phyloP scores from a whole-genome alignment of 2,888 invertebrate species.

The Elmis aenea region DNA sequence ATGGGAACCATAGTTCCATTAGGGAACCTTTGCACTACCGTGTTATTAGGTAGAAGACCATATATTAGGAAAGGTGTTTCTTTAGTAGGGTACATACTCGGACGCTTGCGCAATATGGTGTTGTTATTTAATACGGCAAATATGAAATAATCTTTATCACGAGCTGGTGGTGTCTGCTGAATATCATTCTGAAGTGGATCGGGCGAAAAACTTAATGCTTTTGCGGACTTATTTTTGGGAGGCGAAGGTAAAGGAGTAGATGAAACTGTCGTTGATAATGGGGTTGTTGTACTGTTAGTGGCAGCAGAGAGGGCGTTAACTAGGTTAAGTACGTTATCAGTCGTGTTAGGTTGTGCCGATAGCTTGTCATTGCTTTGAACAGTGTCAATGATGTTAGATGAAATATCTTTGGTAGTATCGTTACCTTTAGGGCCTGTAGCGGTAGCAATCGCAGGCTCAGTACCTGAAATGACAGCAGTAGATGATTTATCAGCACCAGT shows the following conservation, averaged over 20 bases:
- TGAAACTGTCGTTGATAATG: not conserved
- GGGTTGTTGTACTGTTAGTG: slow-evolving; percentile 12
- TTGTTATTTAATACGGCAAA: slow-evolving; percentile 75
- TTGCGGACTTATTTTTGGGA: slow-evolving; percentile 37
- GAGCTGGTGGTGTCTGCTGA: slow-evolving; percentile 29
- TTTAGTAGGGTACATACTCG: slow-evolving; percentile 62
- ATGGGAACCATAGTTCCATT: slow-evolving; percentile 75
- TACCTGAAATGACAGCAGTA: slow-evolving; percentile 15
- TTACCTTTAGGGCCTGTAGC: slow-evolving; percentile 17
- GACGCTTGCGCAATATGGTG: slow-evolving; percentile 71
- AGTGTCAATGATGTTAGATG: slow-evolving; percentile 27
- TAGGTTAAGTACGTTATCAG: slow-evolving; percentile 9
- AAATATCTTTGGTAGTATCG: slow-evolving; percentile 19
- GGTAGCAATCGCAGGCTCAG: slow-evolving; percentile 18
- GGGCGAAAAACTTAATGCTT: slow-evolving; percentile 29
- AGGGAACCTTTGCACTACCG: slow-evolving; percentile 72
- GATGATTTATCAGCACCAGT: slow-evolving; percentile 10
- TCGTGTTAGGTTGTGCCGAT: slow-evolving; percentile 7
- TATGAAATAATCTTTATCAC: slow-evolving; percentile 65
- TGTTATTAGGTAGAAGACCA: slow-evolving; percentile 73
- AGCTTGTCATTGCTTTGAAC: slow-evolving; percentile 12
- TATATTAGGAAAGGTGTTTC: slow-evolving; percentile 69
- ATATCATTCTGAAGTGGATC: slow-evolving; percentile 16
- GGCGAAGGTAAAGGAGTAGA: slow-evolving; percentile 1
- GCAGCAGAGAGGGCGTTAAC: slow-evolving; percentile 11